Base-by-base conservation (phyloP, 2,888 invertebrate species). In the Zhuqinia jingwanae region DNA sequence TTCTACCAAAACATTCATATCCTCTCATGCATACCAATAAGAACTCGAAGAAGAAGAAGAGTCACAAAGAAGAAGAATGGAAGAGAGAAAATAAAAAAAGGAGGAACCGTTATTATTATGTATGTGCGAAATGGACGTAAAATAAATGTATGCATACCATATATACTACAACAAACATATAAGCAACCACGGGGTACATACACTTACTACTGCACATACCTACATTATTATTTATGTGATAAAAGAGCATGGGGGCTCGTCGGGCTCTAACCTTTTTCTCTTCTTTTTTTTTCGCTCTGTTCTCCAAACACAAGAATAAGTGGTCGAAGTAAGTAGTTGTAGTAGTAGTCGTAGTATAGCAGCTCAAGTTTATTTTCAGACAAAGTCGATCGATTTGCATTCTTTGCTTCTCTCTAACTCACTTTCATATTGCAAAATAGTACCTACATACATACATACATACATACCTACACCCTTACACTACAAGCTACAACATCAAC, bases 341-440 rank as follows among this genome's bases (percentile, higher is more conserved):
- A n/a, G n/a, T n/a, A n/a, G n/a, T n/a, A n/a, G n/a, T n/a, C n/a
- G n/a, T n/a, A n/a, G n/a, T n/a, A n/a, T 27, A 80, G 30, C 50
- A n/a, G n/a, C n/a, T n/a, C n/a, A 68, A 68, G 68, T 80, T 80
- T 80, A 80, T 80, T 80, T 80, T 80, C 79, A 80, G 79, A 80
- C 79, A 36, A 81, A 58, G 70, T 73, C 81, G 81, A 81, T 81
- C 81, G 81, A 81, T 81, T 73, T 81, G 73, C 81, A 81, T 81
- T 81, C 81, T 81, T 81, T 70, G 25, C 30, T 58, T 56, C 8
- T 30, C 6, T n/a, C n/a, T n/a, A 30, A 30, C 27, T 53, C n/a
- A n/a, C n/a, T n/a, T n/a, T n/a, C 78, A 1, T 11, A 73, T 30
- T 50, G 53, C 50, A 50, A 73, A 50, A 53, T 68, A 22, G 8